A percentile compares a stretch with the other conserved stretches of the same genome.
Conservation (phyloP, 1,140 invertebrate genomes). For the Drosophila guanche region DNA sequence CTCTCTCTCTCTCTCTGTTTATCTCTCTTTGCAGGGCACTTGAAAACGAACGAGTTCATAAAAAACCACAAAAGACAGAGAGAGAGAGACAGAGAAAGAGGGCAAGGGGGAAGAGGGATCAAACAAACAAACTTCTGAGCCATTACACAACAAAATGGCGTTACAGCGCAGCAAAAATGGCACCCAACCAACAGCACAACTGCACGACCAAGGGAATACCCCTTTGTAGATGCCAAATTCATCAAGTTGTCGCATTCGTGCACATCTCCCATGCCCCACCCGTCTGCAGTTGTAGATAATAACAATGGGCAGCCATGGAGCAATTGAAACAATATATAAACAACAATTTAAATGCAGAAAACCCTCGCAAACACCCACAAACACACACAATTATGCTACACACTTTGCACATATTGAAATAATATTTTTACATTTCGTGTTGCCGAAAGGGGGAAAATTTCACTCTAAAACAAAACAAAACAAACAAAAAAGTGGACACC, state of each 20-base stretch:
- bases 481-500: not conserved
- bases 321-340: constrained; percentile 44
- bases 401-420: constrained; percentile 42
- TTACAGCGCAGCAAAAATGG: constrained; percentile 43
- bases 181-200: not conserved
- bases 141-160: constrained; percentile 73
- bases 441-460: constrained; percentile 29
- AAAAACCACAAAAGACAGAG: constrained; percentile 29
- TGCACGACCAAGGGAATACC: not conserved
- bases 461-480: not conserved
- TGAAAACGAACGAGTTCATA: constrained; percentile 50
- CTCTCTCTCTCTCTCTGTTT: not conserved
- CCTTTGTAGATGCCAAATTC: not conserved
- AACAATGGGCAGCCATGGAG: not conserved
- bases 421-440: constrained; percentile 64
- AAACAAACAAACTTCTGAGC: constrained; percentile 66
- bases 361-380: constrained; percentile 24
- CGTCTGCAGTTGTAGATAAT: too few relatives aligned
- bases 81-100: not conserved
- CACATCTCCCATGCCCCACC: too few relatives aligned
- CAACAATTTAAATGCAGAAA: constrained; percentile 44
- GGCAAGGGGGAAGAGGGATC: not conserved
- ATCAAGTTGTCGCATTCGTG: too few relatives aligned
- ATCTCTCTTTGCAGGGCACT: constrained; percentile 28
- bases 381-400: constrained; percentile 3